Percentiles rank a stretch among this genome's conserved stretches.
These are phyloP conservation scores for Corythornis vintsioides DNA, from an alignment of 2,113 vertebrate species.

Conservation along the genomic window DNA sequence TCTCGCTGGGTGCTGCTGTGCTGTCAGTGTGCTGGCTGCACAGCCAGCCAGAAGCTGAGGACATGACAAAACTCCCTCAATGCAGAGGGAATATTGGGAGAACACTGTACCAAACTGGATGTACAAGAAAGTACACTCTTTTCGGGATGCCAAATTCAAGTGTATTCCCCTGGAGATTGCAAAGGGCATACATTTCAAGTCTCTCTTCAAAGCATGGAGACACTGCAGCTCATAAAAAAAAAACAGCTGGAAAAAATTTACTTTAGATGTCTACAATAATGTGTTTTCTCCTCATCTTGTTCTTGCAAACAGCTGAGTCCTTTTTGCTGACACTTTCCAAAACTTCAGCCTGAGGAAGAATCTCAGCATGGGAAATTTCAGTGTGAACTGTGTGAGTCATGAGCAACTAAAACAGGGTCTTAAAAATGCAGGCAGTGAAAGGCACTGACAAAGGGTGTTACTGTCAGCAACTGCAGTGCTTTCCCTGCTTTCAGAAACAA, in stretches of 20 bases:
- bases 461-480: background rate
- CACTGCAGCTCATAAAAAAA: constrained; percentile 8
- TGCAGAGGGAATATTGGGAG: background rate
- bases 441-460: background rate
- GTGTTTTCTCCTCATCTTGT: constrained; percentile 58
- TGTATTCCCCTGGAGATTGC: background rate
- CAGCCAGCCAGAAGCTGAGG: background rate
- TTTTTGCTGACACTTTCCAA: constrained; percentile 63
- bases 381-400: background rate
- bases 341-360: constrained; percentile 16
- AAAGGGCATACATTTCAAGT: background rate
- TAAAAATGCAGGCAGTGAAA: constrained; percentile 31
- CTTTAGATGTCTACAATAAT: constrained; percentile 43
- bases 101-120: background rate
- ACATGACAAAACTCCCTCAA: background rate
- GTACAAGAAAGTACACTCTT: background rate
- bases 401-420: constrained; percentile 10
- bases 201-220: constrained; percentile 23
- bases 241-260: constrained; percentile 54
- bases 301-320: constrained; percentile 52
- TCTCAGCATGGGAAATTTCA: constrained; percentile 66
- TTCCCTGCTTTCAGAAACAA: background rate
- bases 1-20: background rate
- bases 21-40: background rate
- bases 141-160: background rate